phyloP scores from a whole-genome alignment of 1,140 invertebrate genomes.

The Zaprionus ornatus region DNA sequence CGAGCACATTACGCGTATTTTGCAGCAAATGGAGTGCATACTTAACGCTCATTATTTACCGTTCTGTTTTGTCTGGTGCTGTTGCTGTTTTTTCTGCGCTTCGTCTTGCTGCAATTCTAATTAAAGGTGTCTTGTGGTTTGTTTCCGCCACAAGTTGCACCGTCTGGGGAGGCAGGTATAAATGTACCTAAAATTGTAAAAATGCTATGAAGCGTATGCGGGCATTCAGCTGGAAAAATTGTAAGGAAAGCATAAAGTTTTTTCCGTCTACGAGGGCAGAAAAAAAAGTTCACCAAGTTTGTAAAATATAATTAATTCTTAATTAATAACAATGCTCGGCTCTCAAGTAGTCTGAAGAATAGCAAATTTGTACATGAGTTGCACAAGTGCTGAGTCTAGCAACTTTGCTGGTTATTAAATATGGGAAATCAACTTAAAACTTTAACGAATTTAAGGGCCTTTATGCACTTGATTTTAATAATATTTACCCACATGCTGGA shows the following conservation, averaged over 20 bases:
- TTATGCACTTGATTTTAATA: background rate
- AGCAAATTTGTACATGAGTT: background rate
- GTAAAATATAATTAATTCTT: conserved; percentile 28
- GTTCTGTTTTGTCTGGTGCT: conserved; percentile 21
- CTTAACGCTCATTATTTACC: conserved; percentile 47
- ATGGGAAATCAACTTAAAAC: background rate
- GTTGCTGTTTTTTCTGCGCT: conserved; percentile 22
- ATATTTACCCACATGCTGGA: conserved; percentile 9
- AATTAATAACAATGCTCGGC: conserved; percentile 28
- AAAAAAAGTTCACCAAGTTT: conserved; percentile 22
- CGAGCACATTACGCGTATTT: conserved; percentile 40
- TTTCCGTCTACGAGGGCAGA: background rate
- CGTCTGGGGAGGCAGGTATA: conserved; percentile 15
- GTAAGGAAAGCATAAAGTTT: conserved; percentile 33
- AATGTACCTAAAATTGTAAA: conserved; percentile 43
- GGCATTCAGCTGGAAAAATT: conserved; percentile 44
- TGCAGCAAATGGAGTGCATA: conserved; percentile 47
- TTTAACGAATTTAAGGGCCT: background rate
- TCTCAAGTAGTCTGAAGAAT: conserved; percentile 1
- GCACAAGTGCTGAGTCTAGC: background rate
- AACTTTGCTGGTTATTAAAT: background rate
- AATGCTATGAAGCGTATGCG: conserved; percentile 13
- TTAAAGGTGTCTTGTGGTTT: conserved; percentile 61
- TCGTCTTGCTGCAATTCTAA: conserved; percentile 47
- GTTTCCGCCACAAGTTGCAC: conserved; percentile 27